Percentiles rank a stretch among this genome's conserved stretches.
Conservation (phyloP, 2,797 vertebrate species). For the Alca torda region DNA sequence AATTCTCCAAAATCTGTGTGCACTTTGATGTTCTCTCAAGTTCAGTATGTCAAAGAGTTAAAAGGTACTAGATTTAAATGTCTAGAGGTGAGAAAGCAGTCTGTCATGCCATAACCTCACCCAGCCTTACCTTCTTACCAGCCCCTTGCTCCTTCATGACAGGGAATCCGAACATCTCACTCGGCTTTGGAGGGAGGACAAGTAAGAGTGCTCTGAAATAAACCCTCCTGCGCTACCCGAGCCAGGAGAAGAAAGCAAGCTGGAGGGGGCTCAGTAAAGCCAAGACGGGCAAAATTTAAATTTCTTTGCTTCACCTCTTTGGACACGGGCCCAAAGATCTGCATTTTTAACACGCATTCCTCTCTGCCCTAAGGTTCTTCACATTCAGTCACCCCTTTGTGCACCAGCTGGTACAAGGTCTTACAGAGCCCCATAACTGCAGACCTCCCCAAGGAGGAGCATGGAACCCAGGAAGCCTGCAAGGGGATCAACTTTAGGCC, state of each 20-base stretch:
- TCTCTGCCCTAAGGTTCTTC: background rate
- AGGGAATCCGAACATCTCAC: background rate
- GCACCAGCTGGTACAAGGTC: background rate
- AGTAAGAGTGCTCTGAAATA: background rate
- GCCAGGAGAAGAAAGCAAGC: background rate
- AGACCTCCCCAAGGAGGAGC: background rate
- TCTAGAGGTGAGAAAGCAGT: background rate
- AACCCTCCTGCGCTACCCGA: background rate
- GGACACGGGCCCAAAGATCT: background rate
- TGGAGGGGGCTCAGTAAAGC: background rate
- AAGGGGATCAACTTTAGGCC: background rate
- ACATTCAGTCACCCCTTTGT: background rate
- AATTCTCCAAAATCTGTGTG: background rate
- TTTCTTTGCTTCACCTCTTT: background rate
- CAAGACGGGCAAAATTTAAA: background rate
- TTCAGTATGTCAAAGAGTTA: background rate
- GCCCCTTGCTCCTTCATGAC: background rate
- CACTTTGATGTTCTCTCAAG: background rate
- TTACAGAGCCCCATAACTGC: background rate
- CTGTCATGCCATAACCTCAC: background rate
- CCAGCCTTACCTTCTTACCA: background rate
- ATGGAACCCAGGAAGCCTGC: background rate
- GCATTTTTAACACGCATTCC: background rate
- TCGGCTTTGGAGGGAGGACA: background rate
- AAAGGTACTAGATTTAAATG: background rate